phyloP scores from a whole-genome alignment of 2,113 vertebrate genomes.

The Oreotrochilus melanogaster region DNA sequence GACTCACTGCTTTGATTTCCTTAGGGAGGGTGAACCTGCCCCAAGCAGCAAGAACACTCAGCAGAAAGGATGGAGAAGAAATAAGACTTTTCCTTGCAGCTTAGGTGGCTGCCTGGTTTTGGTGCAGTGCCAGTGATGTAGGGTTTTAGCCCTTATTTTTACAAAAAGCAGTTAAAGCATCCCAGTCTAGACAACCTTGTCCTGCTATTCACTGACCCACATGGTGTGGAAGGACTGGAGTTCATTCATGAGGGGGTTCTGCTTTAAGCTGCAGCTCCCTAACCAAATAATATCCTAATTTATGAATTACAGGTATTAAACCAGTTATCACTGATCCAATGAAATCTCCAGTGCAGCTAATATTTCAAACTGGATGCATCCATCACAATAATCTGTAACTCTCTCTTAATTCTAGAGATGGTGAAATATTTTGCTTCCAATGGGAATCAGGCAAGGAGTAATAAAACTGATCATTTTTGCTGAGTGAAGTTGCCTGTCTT shows the following conservation, averaged over 20 bases:
- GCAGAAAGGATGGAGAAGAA: background rate
- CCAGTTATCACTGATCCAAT: background rate
- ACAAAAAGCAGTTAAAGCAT: background rate
- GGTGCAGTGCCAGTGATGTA: background rate
- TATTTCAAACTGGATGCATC: background rate
- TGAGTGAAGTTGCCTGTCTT: background rate
- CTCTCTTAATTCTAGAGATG: background rate
- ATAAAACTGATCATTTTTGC: background rate
- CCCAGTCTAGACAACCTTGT: background rate
- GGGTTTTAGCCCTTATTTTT: background rate
- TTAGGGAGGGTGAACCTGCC: background rate
- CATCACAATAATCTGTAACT: background rate
- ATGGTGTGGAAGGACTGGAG: background rate
- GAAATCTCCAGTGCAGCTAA: background rate
- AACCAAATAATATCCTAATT: background rate
- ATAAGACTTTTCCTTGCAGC: background rate
- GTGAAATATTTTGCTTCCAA: background rate
- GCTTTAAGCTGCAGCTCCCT: background rate
- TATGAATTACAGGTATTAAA: accelerated
- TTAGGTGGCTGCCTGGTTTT: background rate
- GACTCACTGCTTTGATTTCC: background rate
- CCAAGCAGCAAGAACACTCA: background rate
- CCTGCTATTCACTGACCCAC: background rate
- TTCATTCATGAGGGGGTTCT: background rate
- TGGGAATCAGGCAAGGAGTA: background rate